phyloP scores from a whole-genome alignment of 2,113 vertebrate genomes.

The Microtus oregoni region DNA sequence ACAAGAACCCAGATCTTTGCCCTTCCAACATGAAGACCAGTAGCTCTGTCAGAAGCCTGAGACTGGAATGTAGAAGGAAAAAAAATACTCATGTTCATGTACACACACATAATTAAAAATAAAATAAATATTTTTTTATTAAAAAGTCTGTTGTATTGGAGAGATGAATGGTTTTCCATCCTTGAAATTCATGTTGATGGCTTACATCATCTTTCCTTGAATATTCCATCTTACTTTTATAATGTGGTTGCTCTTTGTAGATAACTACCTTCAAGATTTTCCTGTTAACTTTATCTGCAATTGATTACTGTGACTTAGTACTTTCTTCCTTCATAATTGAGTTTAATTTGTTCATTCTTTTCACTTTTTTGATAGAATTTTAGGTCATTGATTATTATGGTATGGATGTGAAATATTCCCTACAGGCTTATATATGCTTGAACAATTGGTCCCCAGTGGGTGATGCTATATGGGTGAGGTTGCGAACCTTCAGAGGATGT shows the following conservation, averaged over 20 bases:
- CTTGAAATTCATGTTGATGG: not conserved
- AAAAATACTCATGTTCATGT: too few relatives aligned
- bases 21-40: not conserved
- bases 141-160: not conserved
- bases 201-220: not conserved
- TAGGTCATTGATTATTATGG: not conserved
- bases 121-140: not conserved
- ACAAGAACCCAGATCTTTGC: not conserved
- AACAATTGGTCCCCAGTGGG: not conserved
- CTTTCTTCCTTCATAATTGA: not conserved
- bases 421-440: too few relatives aligned
- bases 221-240: not conserved
- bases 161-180: not conserved
- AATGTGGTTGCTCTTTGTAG: slow-evolving; percentile 7
- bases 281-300: not conserved
- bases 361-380: not conserved
- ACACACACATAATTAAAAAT: not conserved
- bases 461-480: not conserved
- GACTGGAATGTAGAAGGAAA: not conserved
- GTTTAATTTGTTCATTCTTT: not conserved
- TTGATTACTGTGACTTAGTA: not conserved
- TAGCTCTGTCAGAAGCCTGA: not conserved
- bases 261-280: not conserved
- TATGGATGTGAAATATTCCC: not conserved
- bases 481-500: not conserved